Evolutionary conservation across 1,140 invertebrate genomes (phyloP), one percentile per base, ranked within the genome.

Genomic region (Onthophagus taurus): DNA sequence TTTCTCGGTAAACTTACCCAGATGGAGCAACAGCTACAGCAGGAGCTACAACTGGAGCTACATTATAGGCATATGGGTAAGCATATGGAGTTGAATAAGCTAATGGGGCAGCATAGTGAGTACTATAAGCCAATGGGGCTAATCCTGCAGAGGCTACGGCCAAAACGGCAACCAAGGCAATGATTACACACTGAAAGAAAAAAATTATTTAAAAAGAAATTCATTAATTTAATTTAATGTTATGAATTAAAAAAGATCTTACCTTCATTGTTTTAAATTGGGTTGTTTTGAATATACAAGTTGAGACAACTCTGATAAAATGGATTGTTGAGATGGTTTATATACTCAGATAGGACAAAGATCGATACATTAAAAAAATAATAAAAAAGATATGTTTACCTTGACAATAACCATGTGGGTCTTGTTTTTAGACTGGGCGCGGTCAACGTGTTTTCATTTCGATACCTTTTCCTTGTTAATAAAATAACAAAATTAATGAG

Each of bases 151-250:
- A 53, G 21, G 56, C 47, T 18, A 52, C 49, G 23, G 54, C 54
- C n/a, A 54, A 41, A 21, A 56, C 24, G 20, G 52, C 54, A 44
- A 53, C 54, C 26, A 58, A 39, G 38, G 51, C 48, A 37, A 54
- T 45, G 29, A 56, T 41, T 31, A 59, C 48, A 42, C 49, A 44
- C 56, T 56, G 39, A 43, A 49, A 50, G 35, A 18, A 38, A 41
- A 46, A 18, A 4, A 35, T 18, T 8, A 11, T 26, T 12, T 13
- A n/a, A n/a, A n/a, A n/a, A n/a, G n/a, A n/a, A n/a, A n/a, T n/a
- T n/a, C 6, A 13, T 7, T 39, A 39, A 26, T 2, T 12, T 37
- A 7, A 23, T n/a, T n/a, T n/a, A 38, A 12, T 38, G 5, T 7
- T n/a, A n/a, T n/a, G 16, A 1, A 39, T 13, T 26, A 26, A 21